Percentiles rank a stretch among this genome's conserved stretches.
Conservation (phyloP, 1,140 invertebrate species). For the Pachyrhynchus sulphureomaculatus region DNA sequence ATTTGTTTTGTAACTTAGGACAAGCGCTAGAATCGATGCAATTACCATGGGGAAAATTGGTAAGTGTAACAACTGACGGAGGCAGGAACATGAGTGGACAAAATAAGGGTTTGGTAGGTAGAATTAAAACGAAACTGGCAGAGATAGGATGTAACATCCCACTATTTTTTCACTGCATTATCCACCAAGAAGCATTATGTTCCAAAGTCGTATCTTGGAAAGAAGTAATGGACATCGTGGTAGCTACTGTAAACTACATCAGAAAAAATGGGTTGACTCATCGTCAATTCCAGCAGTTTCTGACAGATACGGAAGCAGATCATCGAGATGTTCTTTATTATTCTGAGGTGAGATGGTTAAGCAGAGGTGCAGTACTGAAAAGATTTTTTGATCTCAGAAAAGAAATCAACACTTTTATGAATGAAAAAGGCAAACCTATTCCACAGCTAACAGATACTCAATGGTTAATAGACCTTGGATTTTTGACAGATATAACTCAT, state of each 20-base stretch:
- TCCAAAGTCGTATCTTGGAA: conserved; percentile 2
- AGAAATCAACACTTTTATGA: conserved; percentile 24
- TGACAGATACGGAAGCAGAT: too few relatives aligned
- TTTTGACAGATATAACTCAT: conserved; percentile 21
- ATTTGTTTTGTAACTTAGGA: conserved; percentile 23
- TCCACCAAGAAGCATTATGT: conserved; percentile 22
- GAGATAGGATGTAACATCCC: conserved; percentile 2
- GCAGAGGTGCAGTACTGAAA: conserved; percentile 24
- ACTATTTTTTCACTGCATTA: conserved; percentile 24
- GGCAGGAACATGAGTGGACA: conserved; percentile 24
- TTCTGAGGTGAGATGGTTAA: conserved; percentile 30
- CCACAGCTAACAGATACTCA: conserved; percentile 8
- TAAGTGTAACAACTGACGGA: conserved; percentile 21
- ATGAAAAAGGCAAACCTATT: conserved; percentile 21
- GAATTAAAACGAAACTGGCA: conserved; percentile 23
- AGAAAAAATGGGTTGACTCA: conserved; percentile 19
- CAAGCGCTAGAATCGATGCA: conserved; percentile 15
- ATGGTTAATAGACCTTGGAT: conserved; percentile 20
- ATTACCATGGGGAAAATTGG: conserved; percentile 24
- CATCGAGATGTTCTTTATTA: too few relatives aligned
- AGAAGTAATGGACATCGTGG: conserved; percentile 7
- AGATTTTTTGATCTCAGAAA: conserved; percentile 24
- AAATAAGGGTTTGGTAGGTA: conserved; percentile 23
- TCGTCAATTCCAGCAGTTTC: too few relatives aligned
- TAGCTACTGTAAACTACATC: conserved; percentile 19